These are phyloP conservation scores for Micrastur ruficollis DNA, from an alignment of 2,797 vertebrate genomes.

Conservation along the genomic window DNA sequence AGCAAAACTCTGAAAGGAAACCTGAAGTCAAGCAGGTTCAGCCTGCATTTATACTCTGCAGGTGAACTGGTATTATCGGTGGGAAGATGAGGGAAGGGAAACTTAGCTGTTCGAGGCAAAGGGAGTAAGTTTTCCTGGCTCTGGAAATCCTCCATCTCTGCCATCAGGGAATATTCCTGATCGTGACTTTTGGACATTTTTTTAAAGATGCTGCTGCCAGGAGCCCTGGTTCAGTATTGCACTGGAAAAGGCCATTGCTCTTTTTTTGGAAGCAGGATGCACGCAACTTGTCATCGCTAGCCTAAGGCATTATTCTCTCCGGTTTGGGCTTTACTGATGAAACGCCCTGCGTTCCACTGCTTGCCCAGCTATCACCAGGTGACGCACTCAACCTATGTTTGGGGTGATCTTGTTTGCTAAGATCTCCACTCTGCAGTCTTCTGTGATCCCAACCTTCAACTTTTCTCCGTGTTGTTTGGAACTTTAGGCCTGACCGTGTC, in stretches of 20 bases:
- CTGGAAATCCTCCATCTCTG: background rate
- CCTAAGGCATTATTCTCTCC: background rate
- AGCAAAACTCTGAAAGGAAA: background rate
- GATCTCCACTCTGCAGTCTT: background rate
- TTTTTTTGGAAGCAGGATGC: background rate
- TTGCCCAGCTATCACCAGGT: background rate
- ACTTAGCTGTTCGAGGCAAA: background rate
- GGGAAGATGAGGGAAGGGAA: background rate
- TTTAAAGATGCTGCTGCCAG: background rate
- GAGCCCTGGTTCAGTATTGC: background rate
- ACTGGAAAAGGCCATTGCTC: background rate
- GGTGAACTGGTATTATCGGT: background rate
- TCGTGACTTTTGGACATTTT: background rate
- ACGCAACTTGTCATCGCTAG: background rate
- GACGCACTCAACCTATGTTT: background rate
- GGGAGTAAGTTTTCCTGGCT: background rate
- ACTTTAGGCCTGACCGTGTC: background rate
- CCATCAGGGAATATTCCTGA: background rate
- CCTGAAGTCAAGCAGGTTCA: background rate
- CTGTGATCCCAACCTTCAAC: background rate
- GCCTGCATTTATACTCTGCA: background rate
- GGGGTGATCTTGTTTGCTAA: background rate
- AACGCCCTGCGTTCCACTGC: background rate
- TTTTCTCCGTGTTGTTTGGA: rapidly evolving
- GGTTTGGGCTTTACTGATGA: background rate